Evolutionary conservation across 2,797 vertebrate genomes (phyloP).

Genomic region (Poecilia gillii): DNA sequence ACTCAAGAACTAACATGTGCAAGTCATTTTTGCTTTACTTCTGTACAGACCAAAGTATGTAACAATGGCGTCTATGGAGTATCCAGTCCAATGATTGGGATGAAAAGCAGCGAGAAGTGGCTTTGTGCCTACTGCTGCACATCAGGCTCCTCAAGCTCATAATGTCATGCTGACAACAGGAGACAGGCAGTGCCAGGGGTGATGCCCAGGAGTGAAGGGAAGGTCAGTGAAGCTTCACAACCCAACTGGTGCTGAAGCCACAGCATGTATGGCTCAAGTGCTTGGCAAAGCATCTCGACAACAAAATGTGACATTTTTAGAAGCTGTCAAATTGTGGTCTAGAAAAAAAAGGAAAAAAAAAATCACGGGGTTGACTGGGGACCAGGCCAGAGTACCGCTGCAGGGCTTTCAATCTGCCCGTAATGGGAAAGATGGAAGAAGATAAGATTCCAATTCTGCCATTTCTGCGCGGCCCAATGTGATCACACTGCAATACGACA

Average conservation of each 20-base stretch:
- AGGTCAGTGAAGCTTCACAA: constrained; percentile 74
- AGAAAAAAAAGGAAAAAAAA: constrained; percentile 43
- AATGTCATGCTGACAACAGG: constrained; percentile 75
- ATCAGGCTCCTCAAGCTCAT: constrained; percentile 74
- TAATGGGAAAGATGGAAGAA: constrained; percentile 82
- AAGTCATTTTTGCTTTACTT: constrained; percentile 32
- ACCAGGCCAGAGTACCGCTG: constrained; percentile 72
- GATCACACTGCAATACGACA: constrained; percentile 76
- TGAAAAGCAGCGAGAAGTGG: constrained; percentile 57
- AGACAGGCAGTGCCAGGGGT: constrained; percentile 75
- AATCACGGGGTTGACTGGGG: constrained; percentile 71
- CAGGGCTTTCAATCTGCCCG: constrained; percentile 79
- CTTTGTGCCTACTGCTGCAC: constrained; percentile 66
- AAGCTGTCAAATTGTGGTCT: constrained; percentile 79
- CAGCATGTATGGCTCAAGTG: constrained; percentile 74
- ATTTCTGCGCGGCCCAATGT: constrained; percentile 77
- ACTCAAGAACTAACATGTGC: constrained; percentile 19
- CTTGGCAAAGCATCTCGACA: constrained; percentile 78
- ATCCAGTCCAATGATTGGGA: constrained; percentile 39
- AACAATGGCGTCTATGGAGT: constrained; percentile 30
- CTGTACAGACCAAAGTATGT: constrained; percentile 19
- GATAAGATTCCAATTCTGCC: constrained; percentile 82
- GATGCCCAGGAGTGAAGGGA: constrained; percentile 75
- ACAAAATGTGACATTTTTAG: constrained; percentile 82
- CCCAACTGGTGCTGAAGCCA: constrained; percentile 70